phyloP scores from a whole-genome alignment of 2,888 invertebrate species.

The Limenitis arthemis region DNA sequence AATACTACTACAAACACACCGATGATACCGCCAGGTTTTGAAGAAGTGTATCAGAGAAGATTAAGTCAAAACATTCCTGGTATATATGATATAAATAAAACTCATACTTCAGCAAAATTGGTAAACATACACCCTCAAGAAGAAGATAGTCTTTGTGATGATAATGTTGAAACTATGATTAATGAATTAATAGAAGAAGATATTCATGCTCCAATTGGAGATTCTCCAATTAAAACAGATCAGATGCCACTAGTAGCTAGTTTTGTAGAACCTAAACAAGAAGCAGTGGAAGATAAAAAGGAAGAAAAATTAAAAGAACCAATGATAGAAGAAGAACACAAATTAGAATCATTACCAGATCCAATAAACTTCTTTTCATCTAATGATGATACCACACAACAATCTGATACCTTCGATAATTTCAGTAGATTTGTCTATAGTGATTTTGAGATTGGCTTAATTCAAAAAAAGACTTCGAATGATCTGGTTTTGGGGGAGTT shows the following conservation, averaged over 20 bases:
- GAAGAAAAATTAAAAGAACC: background rate
- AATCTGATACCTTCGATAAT: conserved; percentile 26
- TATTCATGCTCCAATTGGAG: background rate
- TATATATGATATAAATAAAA: conserved; percentile 1
- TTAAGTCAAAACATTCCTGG: conserved; percentile 27
- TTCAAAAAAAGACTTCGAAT: conserved; percentile 66
- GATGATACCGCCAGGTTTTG: conserved; percentile 54
- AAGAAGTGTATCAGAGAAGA: conserved; percentile 44
- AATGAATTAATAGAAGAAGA: conserved; percentile 12
- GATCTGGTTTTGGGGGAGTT: conserved; percentile 47
- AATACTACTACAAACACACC: conserved; percentile 22
- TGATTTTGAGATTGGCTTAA: conserved; percentile 62
- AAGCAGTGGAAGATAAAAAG: background rate
- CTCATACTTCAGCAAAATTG: background rate
- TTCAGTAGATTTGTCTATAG: conserved; percentile 53
- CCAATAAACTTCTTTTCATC: conserved; percentile 45
- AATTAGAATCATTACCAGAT: conserved; percentile 34
- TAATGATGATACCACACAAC: conserved; percentile 24
- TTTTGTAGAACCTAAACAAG: conserved; percentile 6
- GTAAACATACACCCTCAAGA: background rate
- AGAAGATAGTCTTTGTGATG: conserved; percentile 4
- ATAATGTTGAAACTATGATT: conserved; percentile 15
- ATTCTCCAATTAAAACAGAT: conserved; percentile 8
- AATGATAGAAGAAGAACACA: conserved; percentile 12
- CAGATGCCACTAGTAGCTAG: conserved; percentile 15